Conservation (phyloP, 2,888 invertebrate species). For the Catocala fraxini region DNA sequence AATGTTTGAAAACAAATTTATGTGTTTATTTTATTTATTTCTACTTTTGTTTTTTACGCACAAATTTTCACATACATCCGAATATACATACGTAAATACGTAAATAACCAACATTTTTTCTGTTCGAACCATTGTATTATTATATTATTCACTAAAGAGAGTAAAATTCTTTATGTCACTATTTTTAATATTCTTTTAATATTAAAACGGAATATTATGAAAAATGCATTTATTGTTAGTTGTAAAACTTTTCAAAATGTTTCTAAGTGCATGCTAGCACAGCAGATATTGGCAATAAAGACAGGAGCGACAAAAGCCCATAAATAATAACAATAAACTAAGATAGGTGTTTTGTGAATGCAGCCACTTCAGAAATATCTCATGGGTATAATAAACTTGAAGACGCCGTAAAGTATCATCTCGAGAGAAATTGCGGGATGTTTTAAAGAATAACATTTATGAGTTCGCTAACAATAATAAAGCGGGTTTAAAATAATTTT, state of each 20-base stretch:
- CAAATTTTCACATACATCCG: no score
- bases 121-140: no score
- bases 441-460: conserved; percentile 41
- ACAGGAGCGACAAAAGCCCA: conserved; percentile 28
- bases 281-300: conserved; percentile 28
- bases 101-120: no score
- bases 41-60: no score
- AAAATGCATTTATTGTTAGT: no score
- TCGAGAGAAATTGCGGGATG: conserved; percentile 39
- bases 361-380: conserved; percentile 39
- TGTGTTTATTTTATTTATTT: no score
- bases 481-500: conserved; percentile 20
- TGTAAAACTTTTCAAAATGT: not conserved
- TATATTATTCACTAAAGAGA: no score
- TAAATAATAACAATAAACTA: conserved; percentile 48
- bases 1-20: no score
- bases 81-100: no score
- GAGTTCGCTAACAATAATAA: conserved; percentile 33
- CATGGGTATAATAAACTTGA: conserved; percentile 45
- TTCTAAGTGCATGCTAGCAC: not conserved
- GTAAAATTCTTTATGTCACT: no score
- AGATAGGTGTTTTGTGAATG: conserved; percentile 41
- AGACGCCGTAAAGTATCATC: conserved; percentile 42
- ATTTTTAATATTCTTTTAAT: no score
- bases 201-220: no score